These are phyloP conservation scores for Chaetodon trifascialis DNA, from an alignment of 2,113 vertebrate genomes.

Conservation along the genomic window DNA sequence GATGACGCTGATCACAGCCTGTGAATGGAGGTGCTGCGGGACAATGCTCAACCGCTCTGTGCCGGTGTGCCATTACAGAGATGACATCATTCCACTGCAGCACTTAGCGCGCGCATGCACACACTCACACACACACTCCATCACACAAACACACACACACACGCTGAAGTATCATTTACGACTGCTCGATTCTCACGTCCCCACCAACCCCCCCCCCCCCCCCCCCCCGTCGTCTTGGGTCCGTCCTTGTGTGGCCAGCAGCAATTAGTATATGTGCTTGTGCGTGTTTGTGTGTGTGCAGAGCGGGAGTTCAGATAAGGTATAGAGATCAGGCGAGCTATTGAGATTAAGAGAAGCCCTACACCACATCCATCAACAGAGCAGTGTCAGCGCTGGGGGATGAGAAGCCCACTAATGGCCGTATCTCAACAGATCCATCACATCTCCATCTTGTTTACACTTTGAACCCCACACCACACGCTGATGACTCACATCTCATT, in stretches of 20 bases:
- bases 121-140: slow-evolving; percentile 31
- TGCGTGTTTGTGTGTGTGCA: slow-evolving; percentile 31
- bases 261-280: slow-evolving; percentile 58
- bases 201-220: not conserved
- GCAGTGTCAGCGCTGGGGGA: slow-evolving; percentile 34
- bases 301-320: slow-evolving; percentile 47
- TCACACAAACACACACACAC: slow-evolving; percentile 30
- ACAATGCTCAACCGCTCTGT: slow-evolving; percentile 67
- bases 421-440: slow-evolving; percentile 69
- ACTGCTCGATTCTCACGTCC: slow-evolving; percentile 63
- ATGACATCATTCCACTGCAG: slow-evolving; percentile 84
- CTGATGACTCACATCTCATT: slow-evolving; percentile 73
- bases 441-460: slow-evolving; percentile 73
- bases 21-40: slow-evolving; percentile 72
- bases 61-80: slow-evolving; percentile 79
- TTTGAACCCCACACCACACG: slow-evolving; percentile 62
- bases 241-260: slow-evolving; percentile 46
- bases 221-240: slow-evolving; percentile 48
- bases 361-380: slow-evolving; percentile 56
- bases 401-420: slow-evolving; percentile 66
- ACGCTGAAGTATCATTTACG: slow-evolving; percentile 62
- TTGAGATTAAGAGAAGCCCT: slow-evolving; percentile 49
- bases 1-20: slow-evolving; percentile 72
- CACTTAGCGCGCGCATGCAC: slow-evolving; percentile 67
- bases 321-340: slow-evolving; percentile 40